Base-by-base conservation (phyloP, 2,113 vertebrate species). In the Xenus cinereus region DNA sequence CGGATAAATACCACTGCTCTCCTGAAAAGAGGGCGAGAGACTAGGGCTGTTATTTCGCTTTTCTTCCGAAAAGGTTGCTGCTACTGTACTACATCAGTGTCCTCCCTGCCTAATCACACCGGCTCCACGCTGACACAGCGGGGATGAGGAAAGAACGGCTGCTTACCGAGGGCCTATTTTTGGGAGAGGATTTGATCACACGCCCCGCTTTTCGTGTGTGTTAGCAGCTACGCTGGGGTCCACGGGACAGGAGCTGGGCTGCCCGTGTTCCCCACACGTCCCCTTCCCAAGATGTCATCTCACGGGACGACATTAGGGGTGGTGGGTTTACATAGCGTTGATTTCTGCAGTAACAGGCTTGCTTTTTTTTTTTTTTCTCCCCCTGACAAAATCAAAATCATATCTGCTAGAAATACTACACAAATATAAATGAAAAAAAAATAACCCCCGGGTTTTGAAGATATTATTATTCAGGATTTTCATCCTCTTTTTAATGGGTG, bases 41-140 rank as follows among this genome's bases (percentile, higher is more conserved):
- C 72, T 21, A 20, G 68, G 33, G 30, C 46, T 71, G 27, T 27
- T 74, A n/a, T 81, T 93, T 64, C 74, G n/a, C 64, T 89, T 93
- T 78, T n/a, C 69, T 73, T 91, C 56, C 1, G 1, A 74, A 74
- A 63, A 90, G 67, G 43, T 56, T 86, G 46, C 33, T 88, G 56
- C n/a, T 83, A 21, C 57, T 66, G 46, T 48, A 59, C 63, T 63
- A 33, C 32, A 20, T 67, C 75, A 63, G 67, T 33, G 54, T 86
- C 87, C 59, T 91, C 63, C 27, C 54, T 77, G 66, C 18, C 73
- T 63, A 62, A 86, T 71, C 18, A 6, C 21, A 17, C 33, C 4
- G 11, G 4, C 67, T 59, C 3, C 4, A 35, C n/a, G 5, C 26
- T 0, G 9, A 39, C 11, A 20, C 20, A 3, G 19, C 2, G n/a